A percentile compares a stretch with the other conserved stretches of the same genome.
phyloP scores from a whole-genome alignment of 2,797 vertebrate genomes.

The Chaunax sp. region DNA sequence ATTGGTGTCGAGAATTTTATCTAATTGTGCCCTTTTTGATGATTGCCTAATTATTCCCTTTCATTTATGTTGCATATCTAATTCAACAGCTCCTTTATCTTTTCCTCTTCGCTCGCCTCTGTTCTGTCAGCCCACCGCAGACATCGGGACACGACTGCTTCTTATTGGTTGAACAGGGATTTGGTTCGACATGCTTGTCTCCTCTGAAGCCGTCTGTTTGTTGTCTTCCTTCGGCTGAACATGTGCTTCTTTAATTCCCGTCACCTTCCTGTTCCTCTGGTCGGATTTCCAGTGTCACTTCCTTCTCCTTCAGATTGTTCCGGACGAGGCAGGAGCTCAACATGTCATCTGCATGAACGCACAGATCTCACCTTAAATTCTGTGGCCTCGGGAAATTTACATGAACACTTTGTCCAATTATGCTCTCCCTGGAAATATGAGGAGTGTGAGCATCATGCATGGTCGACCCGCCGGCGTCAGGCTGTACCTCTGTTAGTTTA shows the following conservation, averaged over 20 bases:
- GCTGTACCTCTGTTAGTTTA: constrained; percentile 45
- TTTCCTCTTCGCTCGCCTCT: constrained; percentile 17
- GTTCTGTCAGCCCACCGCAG: constrained; percentile 49
- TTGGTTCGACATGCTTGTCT: constrained; percentile 43
- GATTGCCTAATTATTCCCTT: constrained; percentile 73
- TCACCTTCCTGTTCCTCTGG: constrained; percentile 50
- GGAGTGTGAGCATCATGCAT: constrained; percentile 70
- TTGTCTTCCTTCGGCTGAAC: constrained; percentile 47
- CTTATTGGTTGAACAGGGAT: constrained; percentile 47
- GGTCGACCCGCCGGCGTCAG: constrained; percentile 65
- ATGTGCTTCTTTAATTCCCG: constrained; percentile 69
- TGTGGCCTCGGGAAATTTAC: constrained; percentile 78
- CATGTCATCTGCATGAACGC: constrained; percentile 83
- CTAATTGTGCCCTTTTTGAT: constrained; percentile 62
- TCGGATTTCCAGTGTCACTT: constrained; percentile 31
- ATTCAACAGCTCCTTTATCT: constrained; percentile 58
- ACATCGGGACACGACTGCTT: constrained; percentile 42
- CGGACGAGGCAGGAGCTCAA: constrained; percentile 75
- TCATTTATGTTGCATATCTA: constrained; percentile 66
- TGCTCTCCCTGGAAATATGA: constrained; percentile 69
- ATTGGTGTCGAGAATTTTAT: constrained; percentile 48
- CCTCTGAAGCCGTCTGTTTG: constrained; percentile 51
- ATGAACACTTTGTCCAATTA: constrained; percentile 86
- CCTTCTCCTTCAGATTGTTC: constrained; percentile 72
- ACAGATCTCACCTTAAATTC: constrained; percentile 82